Evolutionary conservation across 2,113 vertebrate genomes (phyloP).

Genomic region (Motacilla tschutschensis): DNA sequence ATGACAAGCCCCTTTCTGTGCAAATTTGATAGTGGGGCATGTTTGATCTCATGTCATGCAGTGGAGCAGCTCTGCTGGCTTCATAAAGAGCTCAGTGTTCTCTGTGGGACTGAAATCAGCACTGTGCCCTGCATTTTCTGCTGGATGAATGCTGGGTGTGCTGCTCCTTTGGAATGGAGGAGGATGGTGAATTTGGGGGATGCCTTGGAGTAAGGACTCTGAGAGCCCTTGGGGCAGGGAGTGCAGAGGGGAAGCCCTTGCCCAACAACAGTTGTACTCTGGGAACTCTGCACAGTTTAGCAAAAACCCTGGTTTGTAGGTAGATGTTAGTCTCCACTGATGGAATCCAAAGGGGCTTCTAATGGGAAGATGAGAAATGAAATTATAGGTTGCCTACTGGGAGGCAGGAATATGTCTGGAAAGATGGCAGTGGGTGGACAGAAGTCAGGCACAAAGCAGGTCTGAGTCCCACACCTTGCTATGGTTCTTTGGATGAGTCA

Average conservation of each 20-base stretch:
- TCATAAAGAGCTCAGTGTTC: neutral
- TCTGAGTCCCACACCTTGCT: fast-evolving
- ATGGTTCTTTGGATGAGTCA: neutral
- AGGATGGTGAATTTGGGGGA: neutral
- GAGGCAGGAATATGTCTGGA: neutral
- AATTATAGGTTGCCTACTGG: neutral
- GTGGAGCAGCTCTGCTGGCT: constrained; percentile 3
- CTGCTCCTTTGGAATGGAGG: neutral
- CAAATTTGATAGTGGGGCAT: constrained; percentile 6
- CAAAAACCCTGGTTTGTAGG: neutral
- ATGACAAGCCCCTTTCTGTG: constrained; percentile 3
- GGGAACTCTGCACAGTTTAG: neutral
- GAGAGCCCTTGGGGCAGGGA: neutral
- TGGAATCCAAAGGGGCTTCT: neutral
- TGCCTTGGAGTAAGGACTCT: neutral
- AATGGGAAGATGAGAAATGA: neutral
- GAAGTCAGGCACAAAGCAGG: neutral
- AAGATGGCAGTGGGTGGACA: neutral
- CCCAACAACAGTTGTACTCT: fast-evolving
- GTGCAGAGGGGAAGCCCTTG: neutral
- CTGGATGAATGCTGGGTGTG: neutral
- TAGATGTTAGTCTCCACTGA: neutral
- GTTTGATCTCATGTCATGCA: constrained; percentile 1
- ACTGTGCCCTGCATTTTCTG: neutral
- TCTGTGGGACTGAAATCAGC: neutral